Evolutionary conservation across 2,797 vertebrate species (phyloP).

Genomic region (Channallabes apus): DNA sequence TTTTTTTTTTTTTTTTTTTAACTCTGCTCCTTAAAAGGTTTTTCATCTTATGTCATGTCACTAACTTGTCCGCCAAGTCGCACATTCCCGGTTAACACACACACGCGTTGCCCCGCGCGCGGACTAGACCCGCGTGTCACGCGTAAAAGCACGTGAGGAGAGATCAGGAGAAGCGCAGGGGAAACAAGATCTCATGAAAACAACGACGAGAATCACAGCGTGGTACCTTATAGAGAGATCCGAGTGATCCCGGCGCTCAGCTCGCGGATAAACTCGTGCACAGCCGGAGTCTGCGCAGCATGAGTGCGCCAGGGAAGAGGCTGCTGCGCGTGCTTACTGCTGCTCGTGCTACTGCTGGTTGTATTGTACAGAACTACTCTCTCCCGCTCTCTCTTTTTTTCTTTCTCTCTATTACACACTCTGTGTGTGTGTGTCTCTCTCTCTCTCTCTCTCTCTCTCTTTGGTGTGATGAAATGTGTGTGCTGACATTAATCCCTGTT

Average conservation of each 20-base stretch:
- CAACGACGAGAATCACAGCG: neutral
- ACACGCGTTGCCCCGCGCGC: fast-evolving
- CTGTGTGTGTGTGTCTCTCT: no score
- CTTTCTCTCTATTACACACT: neutral
- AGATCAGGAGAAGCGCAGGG: no score
- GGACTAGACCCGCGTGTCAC: neutral
- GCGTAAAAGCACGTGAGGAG: neutral
- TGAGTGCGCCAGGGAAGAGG: neutral
- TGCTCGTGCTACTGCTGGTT: no score
- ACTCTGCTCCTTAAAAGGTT: neutral
- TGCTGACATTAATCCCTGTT: neutral
- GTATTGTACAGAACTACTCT: neutral
- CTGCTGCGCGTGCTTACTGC: no score
- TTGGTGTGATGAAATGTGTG: conserved; percentile 1
- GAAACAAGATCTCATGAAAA: neutral
- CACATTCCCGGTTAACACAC: neutral
- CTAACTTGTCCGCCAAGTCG: no score
- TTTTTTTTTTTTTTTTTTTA: neutral
- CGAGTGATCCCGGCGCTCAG: neutral
- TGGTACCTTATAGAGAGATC: neutral
- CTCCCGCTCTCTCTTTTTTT: neutral
- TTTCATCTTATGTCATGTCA: neutral
- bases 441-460: no score
- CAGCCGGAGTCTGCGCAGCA: neutral
- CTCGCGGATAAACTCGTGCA: neutral